These are phyloP conservation scores for Cremastobaeus sp. DNA, from an alignment of 2,888 invertebrate genomes.

Conservation along the genomic window DNA sequence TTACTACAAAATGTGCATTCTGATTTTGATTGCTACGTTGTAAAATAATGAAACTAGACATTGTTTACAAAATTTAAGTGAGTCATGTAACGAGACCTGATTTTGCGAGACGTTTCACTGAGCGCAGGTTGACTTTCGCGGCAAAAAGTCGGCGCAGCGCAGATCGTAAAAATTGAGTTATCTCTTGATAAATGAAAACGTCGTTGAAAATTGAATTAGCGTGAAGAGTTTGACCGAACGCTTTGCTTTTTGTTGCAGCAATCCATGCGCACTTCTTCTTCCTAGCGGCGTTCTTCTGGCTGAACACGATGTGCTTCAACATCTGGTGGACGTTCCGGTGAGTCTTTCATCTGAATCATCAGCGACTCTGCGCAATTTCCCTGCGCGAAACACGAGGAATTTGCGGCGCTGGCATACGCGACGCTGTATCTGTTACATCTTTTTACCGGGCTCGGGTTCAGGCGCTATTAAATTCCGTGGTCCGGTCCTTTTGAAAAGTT, in stretches of 20 bases:
- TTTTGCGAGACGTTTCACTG: not conserved
- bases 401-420: conserved; percentile 55
- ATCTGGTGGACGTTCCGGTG: conserved; percentile 96
- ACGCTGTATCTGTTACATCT: conserved; percentile 43
- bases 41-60: too few relatives aligned
- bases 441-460: conserved; percentile 18
- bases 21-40: too few relatives aligned
- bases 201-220: conserved; percentile 54
- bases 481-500: too few relatives aligned
- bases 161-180: conserved; percentile 53
- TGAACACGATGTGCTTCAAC: conserved; percentile 96
- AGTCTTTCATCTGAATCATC: conserved; percentile 76
- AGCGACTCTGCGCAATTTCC: conserved; percentile 53
- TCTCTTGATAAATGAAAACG: conserved; percentile 52
- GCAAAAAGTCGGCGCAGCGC: conserved; percentile 5
- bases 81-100: not conserved
- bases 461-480: too few relatives aligned
- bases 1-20: too few relatives aligned
- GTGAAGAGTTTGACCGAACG: conserved; percentile 43
- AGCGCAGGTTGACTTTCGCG: not conserved
- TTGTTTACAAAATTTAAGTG: not conserved
- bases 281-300: conserved; percentile 94
- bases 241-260: conserved; percentile 81
- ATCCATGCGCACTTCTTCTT: conserved; percentile 92
- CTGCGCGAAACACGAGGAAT: conserved; percentile 43